phyloP scores from a whole-genome alignment of 2,797 vertebrate genomes.

The Melanotaenia nigrans region DNA sequence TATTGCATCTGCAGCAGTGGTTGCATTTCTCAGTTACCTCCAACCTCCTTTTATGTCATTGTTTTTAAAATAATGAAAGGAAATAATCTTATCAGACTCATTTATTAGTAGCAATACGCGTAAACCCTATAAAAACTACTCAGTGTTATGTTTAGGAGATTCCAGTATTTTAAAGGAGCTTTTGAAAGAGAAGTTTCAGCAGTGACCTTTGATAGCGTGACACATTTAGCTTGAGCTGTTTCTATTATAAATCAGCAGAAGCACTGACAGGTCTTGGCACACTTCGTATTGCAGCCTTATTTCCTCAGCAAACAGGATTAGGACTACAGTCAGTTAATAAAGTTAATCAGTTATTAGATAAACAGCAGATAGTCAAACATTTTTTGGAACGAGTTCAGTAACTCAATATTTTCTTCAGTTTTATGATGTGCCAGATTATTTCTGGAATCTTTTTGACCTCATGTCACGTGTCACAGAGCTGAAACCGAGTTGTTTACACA shows the following conservation, averaged over 20 bases:
- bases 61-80: not conserved
- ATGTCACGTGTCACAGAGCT: conserved; percentile 34
- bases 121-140: conserved; percentile 7
- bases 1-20: conserved; percentile 4
- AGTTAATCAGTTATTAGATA: not conserved
- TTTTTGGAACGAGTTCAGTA: not conserved
- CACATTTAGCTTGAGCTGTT: conserved; percentile 54
- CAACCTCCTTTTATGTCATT: not conserved
- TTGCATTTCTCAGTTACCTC: conserved; percentile 1
- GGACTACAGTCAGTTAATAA: not conserved
- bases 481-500: conserved; percentile 40
- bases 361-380: not conserved
- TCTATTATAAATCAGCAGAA: conserved; percentile 51
- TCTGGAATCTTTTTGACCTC: conserved; percentile 34
- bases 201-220: conserved; percentile 48
- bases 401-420: conserved; percentile 43
- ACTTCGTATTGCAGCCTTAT: not conserved
- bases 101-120: not conserved
- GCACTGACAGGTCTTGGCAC: conserved; percentile 14
- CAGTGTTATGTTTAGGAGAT: not conserved
- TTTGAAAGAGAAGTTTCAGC: conserved; percentile 27
- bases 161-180: conserved; percentile 32
- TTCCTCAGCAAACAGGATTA: not conserved
- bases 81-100: conserved; percentile 2
- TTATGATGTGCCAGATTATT: conserved; percentile 59